Percentiles rank a stretch among this genome's conserved stretches.
Evolutionary conservation across 2,888 invertebrate genomes (phyloP).

Genomic region (Acholoe squamosa): DNA sequence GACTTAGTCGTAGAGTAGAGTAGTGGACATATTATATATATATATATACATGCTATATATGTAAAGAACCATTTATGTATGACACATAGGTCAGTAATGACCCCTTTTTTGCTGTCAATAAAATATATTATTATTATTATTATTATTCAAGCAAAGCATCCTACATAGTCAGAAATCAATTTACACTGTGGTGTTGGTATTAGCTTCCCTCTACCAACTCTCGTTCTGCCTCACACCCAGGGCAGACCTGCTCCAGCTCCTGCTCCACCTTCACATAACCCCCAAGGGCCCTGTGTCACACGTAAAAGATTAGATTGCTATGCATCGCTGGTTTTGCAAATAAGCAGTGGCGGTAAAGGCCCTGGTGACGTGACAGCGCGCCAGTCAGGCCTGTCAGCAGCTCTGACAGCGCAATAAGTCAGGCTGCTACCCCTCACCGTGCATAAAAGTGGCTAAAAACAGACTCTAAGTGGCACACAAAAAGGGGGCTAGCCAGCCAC

Average conservation of each 20-base stretch:
- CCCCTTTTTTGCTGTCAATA: no score
- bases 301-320: constrained; percentile 48
- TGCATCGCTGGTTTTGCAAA: constrained; percentile 41
- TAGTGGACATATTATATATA: no score
- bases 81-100: no score
- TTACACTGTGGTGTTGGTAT: background rate
- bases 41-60: no score
- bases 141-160: no score
- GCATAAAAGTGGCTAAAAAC: constrained; percentile 51
- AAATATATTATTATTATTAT: no score
- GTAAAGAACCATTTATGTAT: no score
- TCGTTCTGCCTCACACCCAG: constrained; percentile 22
- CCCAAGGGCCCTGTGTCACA: constrained; percentile 11
- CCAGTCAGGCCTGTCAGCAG: background rate
- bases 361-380: background rate
- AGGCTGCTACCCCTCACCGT: background rate
- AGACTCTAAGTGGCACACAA: constrained; percentile 22
- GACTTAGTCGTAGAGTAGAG: no score
- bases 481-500: background rate
- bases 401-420: constrained; percentile 26
- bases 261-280: background rate
- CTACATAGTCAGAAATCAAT: no score
- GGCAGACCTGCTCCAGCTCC: background rate
- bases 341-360: constrained; percentile 27
- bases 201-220: background rate